phyloP scores from a whole-genome alignment of 2,113 vertebrate genomes.

The Mugil cephalus region DNA sequence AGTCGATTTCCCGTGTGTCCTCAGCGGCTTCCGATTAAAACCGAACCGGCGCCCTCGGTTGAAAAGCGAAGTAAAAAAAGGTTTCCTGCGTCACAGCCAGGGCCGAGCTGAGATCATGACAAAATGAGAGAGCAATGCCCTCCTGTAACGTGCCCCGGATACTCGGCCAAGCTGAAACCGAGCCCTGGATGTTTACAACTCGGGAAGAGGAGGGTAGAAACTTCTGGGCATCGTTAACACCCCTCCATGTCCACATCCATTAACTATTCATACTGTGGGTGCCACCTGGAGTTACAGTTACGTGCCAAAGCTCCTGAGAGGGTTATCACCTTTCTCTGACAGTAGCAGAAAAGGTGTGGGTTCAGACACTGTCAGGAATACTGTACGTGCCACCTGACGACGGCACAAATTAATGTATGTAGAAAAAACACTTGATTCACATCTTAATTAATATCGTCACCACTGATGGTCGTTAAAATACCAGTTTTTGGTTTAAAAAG shows the following conservation, averaged over 20 bases:
- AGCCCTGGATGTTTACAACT: constrained; percentile 78
- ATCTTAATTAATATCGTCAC: no score
- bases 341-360: constrained; percentile 80
- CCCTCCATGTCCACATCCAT: constrained; percentile 83
- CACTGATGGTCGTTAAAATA: no score
- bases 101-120: constrained; percentile 63
- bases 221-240: constrained; percentile 84
- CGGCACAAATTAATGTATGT: background rate
- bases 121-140: constrained; percentile 72
- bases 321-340: constrained; percentile 84
- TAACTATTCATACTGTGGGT: constrained; percentile 86
- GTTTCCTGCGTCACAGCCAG: constrained; percentile 68
- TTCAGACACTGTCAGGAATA: constrained; percentile 61
- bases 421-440: no score
- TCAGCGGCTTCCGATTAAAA: constrained; percentile 42
- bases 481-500: background rate
- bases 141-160: constrained; percentile 66
- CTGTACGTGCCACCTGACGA: constrained; percentile 33
- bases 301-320: constrained; percentile 79
- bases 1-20: constrained; percentile 31
- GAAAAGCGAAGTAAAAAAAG: constrained; percentile 36
- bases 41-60: constrained; percentile 33
- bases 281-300: constrained; percentile 87
- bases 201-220: constrained; percentile 76
- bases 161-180: constrained; percentile 73